These are phyloP conservation scores for Burhinus bistriatus DNA, from an alignment of 2,113 vertebrate species.

Conservation along the genomic window DNA sequence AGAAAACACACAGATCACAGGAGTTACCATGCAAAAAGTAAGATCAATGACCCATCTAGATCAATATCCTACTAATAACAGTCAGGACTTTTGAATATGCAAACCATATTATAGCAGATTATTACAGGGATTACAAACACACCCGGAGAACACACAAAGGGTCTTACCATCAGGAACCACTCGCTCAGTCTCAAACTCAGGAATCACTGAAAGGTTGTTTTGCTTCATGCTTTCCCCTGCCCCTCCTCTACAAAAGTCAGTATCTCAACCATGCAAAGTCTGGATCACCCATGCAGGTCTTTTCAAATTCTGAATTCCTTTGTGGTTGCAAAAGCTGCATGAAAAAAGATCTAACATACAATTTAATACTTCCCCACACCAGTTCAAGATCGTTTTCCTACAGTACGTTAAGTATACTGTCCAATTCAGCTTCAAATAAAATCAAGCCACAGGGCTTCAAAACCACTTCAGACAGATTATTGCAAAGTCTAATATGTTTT, in stretches of 20 bases:
- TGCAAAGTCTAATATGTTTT: neutral
- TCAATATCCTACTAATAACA: fast-evolving
- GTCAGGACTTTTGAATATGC: neutral
- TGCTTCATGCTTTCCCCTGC: fast-evolving
- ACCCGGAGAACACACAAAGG: neutral
- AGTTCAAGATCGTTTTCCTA: neutral
- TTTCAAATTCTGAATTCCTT: neutral
- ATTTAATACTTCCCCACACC: neutral
- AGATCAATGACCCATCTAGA: neutral
- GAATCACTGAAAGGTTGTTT: neutral
- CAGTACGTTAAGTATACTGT: neutral
- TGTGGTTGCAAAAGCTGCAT: neutral
- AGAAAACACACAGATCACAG: neutral
- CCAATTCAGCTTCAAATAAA: constrained; percentile 28
- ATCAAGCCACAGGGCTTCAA: constrained; percentile 22
- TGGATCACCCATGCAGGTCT: neutral
- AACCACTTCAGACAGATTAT: constrained; percentile 35
- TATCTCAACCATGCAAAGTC: neutral
- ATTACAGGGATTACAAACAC: neutral
- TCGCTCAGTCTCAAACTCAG: too few relatives aligned
- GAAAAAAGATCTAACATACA: neutral
- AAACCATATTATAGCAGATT: neutral
- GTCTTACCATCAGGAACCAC: neutral
- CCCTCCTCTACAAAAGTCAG: neutral
- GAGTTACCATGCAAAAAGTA: neutral